Evolutionary conservation across 2,113 vertebrate species (phyloP).

Genomic region (Strix aluco): DNA sequence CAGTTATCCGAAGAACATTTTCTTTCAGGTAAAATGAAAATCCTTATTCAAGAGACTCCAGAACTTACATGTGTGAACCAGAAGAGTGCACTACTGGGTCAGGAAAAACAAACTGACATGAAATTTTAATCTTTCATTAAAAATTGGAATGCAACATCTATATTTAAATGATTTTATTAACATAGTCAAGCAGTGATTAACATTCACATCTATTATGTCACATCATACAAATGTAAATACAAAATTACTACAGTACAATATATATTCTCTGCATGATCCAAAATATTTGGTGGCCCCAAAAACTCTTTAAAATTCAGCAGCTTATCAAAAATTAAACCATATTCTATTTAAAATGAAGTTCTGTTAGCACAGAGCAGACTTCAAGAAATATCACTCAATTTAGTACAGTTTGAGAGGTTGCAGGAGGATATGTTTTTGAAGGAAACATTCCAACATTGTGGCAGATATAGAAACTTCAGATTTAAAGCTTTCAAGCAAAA

Average conservation of each 20-base stretch:
- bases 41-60: neutral
- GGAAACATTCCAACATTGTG: slow-evolving; percentile 85
- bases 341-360: slow-evolving; percentile 91
- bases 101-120: neutral
- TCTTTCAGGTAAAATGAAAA: neutral
- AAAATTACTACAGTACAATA: slow-evolving; percentile 99
- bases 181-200: slow-evolving; percentile 98
- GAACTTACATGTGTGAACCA: neutral
- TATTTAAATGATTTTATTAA: slow-evolving; percentile 99
- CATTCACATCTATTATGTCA: slow-evolving; percentile 94
- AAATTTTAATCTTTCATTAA: slow-evolving; percentile 64
- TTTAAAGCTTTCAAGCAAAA: slow-evolving; percentile 85
- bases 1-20: neutral
- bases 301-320: slow-evolving; percentile 94
- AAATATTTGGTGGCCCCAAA: slow-evolving; percentile 99
- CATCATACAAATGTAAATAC: slow-evolving; percentile 99
- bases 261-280: slow-evolving; percentile 99
- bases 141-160: slow-evolving; percentile 73
- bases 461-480: slow-evolving; percentile 82
- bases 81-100: neutral
- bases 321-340: slow-evolving; percentile 91
- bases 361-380: slow-evolving; percentile 88
- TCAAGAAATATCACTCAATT: slow-evolving; percentile 83
- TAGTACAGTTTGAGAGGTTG: slow-evolving; percentile 84
- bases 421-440: slow-evolving; percentile 83